Conservation (phyloP, 2,888 invertebrate genomes). For the Lochmaea capreae region DNA sequence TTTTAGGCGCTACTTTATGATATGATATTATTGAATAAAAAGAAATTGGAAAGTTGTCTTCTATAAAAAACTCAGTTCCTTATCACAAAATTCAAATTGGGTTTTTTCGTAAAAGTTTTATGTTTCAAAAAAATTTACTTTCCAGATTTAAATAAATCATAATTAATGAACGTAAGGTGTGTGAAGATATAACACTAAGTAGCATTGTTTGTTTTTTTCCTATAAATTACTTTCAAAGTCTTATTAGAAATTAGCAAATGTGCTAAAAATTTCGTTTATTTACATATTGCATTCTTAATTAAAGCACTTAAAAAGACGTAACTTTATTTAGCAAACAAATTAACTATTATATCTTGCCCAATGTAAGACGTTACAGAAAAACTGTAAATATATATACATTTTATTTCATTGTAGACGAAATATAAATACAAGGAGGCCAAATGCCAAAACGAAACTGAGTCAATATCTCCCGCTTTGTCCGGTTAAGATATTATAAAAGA, state of each 20-base stretch:
- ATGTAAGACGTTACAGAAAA: not conserved
- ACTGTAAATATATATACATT: not conserved
- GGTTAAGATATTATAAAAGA: too few species aligned
- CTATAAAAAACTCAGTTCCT: too few species aligned
- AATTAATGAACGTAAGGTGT: not conserved
- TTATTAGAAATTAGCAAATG: not conserved
- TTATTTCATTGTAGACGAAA: not conserved
- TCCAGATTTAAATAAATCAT: not conserved
- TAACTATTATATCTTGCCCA: not conserved
- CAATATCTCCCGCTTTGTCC: too few species aligned
- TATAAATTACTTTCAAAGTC: slow-evolving; percentile 1
- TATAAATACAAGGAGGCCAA: not conserved
- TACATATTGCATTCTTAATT: not conserved
- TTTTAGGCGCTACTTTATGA: too few species aligned
- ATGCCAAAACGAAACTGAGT: not conserved
- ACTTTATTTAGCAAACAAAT: not conserved
- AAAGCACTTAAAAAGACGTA: not conserved
- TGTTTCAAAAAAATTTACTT: too few species aligned
- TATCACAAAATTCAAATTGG: too few species aligned
- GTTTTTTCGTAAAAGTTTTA: too few species aligned
- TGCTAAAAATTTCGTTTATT: not conserved
- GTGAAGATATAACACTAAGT: slow-evolving; percentile 1
- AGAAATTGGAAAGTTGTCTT: too few species aligned
- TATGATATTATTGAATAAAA: too few species aligned
- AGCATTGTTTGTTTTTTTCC: not conserved